Evolutionary conservation across 2,797 vertebrate species (phyloP), one percentile per base, ranked within the genome.

Genomic region (Diplodus puntazzo): DNA sequence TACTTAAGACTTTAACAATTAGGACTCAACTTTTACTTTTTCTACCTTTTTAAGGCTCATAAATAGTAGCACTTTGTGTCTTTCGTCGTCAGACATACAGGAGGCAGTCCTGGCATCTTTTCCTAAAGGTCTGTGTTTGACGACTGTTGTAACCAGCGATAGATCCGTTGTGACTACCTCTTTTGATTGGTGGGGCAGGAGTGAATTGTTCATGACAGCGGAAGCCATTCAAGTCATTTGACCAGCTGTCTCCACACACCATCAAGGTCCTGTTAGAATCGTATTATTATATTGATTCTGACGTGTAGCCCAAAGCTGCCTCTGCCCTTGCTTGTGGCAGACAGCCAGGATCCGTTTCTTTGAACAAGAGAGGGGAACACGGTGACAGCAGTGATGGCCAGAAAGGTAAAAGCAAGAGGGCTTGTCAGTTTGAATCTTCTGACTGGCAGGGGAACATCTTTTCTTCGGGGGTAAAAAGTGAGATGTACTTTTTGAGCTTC

Each of bases 221-320:
- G 73, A 76, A 70, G 54, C 86, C 66, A 83, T 85, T 82, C 80
- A 68, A 76, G 75, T 78, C 52, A 68, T 87, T 84, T 20, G 52
- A 79, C 75, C 64, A 73, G 61, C 83, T 79, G 80, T 72, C 80
- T 79, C 74, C 57, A 58, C 60, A 21, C 73, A 73, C 69, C 81
- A 80, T 88, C 74, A 75, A 68, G 57, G 69, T 70, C 89, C 84
- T 75, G 82, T 91, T 88, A 75, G 79, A 77, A 72, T 82, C 23
- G 17, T 80, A 78, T 81, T 69, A 66, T 87, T 76, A 25, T 72
- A 89, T 85, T 88, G 89, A 87, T 86, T 83, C 21, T 76, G 80
- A 80, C 81, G 74, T 54, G 69, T 16, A 66, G 84, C 75, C 69
- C 0, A 11, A 27, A 65, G 79, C 59, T 66, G 73, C 39, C 69